These are phyloP conservation scores for Archivesica marissinica DNA, from an alignment of 1,140 invertebrate species.

Conservation along the genomic window DNA sequence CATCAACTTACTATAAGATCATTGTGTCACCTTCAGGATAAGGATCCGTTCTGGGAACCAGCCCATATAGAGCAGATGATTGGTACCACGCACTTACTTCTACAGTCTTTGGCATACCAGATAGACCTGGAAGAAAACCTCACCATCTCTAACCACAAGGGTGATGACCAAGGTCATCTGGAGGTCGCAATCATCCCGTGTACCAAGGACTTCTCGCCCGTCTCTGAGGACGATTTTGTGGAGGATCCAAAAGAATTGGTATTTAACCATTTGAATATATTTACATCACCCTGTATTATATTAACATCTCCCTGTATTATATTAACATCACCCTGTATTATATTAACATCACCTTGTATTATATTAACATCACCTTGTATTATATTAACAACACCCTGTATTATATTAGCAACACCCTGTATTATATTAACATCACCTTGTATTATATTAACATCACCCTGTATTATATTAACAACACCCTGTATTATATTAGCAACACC, in stretches of 20 bases:
- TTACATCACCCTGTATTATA: neutral
- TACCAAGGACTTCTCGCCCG: conserved; percentile 63
- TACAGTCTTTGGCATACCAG: conserved; percentile 86
- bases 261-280: neutral
- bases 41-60: conserved; percentile 88
- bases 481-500: too few species aligned
- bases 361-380: too few species aligned
- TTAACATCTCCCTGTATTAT: neutral
- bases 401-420: too few species aligned
- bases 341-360: too few species aligned
- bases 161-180: conserved; percentile 82
- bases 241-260: conserved; percentile 85
- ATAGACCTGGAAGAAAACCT: conserved; percentile 86
- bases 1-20: too few species aligned
- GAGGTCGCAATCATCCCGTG: conserved; percentile 73
- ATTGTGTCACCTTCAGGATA: too few species aligned
- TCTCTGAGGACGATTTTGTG: conserved; percentile 85
- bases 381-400: too few species aligned
- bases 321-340: neutral
- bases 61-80: conserved; percentile 85
- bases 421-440: too few species aligned
- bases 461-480: too few species aligned
- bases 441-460: too few species aligned
- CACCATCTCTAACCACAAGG: conserved; percentile 86
- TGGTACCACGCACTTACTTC: conserved; percentile 85